Base-by-base conservation (phyloP, 2,113 vertebrate genomes). In the Jacana jacana region DNA sequence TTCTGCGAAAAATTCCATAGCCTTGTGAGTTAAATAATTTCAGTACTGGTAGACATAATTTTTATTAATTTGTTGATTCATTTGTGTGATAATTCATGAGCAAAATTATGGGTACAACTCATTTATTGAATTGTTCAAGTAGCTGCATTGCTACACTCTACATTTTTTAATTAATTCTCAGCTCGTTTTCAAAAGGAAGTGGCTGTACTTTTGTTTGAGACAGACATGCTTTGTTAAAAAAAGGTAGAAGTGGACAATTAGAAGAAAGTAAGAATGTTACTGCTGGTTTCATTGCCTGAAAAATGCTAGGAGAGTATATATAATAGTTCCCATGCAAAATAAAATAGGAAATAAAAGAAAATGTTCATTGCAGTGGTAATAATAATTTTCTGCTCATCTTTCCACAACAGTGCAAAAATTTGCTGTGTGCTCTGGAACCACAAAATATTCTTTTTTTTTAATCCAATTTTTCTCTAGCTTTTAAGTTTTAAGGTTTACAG, bases 271-370 rank as follows among this genome's bases (percentile, higher is more conserved):
- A 92, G 11, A 80, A 48, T 84, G 90, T 91, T 91, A 81, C 49
- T 93, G 25, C 33, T 77, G 15, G 1, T 71, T 85, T 92, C 91
- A 81, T 85, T 82, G 42, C 44, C 51, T 91, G 51, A 46, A 93
- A 95, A 94, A 86, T 83, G 19, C 48, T 65, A 51, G 22, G 31
- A 42, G 18, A 83, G 20, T 88, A 12, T 87, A 77, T 46, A 88
- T 93, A 81, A 77, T 69, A 76, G 25, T 81, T 13, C 4, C n/a
- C 17, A 30, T 84, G 76, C 44, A 84, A 84, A 95, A 73, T 16
- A 84, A 42, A 88, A 81, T 46, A 81, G 79, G 30, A 90, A 91
- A 83, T 92, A 68, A 63, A 95, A 65, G 4, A 70, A 89, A 93
- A 90, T 61, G 20, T 89, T 92, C 10, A 31, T 13, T 96, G 40